These are phyloP conservation scores for Austrolebias charrua DNA, from an alignment of 2,797 vertebrate species.

Conservation along the genomic window DNA sequence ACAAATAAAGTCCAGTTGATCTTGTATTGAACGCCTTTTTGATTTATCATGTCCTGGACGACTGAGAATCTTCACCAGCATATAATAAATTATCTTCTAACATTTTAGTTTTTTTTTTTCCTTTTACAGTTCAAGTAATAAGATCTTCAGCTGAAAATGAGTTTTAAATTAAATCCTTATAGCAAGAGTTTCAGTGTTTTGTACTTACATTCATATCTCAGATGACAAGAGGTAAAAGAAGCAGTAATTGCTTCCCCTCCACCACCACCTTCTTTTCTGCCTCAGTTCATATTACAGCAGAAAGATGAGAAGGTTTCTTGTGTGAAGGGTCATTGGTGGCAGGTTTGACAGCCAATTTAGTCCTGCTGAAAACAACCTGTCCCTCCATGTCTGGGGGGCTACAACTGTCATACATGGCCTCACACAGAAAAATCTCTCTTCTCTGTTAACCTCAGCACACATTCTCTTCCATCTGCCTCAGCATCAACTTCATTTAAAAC, in stretches of 20 bases:
- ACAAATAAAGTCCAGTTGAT: no score
- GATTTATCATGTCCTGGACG: no score
- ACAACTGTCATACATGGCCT: constrained; percentile 46
- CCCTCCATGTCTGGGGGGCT: constrained; percentile 37
- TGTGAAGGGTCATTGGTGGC: constrained; percentile 48
- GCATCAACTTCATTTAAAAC: constrained; percentile 30
- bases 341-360: constrained; percentile 72
- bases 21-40: no score
- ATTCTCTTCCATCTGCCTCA: constrained; percentile 20
- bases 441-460: constrained; percentile 16
- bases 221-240: constrained; percentile 50
- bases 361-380: constrained; percentile 57
- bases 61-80: no score
- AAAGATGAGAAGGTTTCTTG: constrained; percentile 55
- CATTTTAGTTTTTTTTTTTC: neutral
- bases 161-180: constrained; percentile 39
- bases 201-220: constrained; percentile 56
- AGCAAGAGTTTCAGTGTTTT: constrained; percentile 52
- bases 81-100: constrained; percentile 16
- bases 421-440: constrained; percentile 30
- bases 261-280: neutral
- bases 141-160: constrained; percentile 32
- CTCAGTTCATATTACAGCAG: constrained; percentile 55
- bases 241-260: constrained; percentile 55
- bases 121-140: constrained; percentile 43